Evolutionary conservation across 1,140 invertebrate genomes (phyloP), one percentile per base, ranked within the genome.

Genomic region (Drosophila kurseongensis): DNA sequence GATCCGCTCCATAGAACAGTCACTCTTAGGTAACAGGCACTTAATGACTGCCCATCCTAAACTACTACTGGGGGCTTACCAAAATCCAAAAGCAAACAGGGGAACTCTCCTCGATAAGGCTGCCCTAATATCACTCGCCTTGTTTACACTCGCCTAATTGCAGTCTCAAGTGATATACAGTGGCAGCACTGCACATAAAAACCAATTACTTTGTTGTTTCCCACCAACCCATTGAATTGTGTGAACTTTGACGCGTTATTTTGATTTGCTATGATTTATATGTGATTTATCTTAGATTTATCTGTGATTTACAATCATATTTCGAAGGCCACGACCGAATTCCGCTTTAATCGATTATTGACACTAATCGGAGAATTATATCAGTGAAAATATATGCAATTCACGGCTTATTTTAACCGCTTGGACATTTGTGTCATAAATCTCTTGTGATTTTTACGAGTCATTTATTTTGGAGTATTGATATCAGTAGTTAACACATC

Each of bases 101-200:
- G 51, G 36, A 71, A 44, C 65, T 14, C 29, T 66, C 44, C 29
- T 66, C 44, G 68, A 72, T 72, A 72, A 72, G 66, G 29, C 44
- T 12, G n/a, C 6, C 51, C 42, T 41, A 69, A 58, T 69, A 71
- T 50, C 51, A 57, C 40, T 13, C 36, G n/a, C n/a, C 51, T 29
- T 32, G 42, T 72, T 71, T 72, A 51, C 65, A 58, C 52, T 9
- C 36, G 12, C 44, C 67, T 58, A 72, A 72, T 71, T 72, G 67
- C 65, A 40, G 16, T 72, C 41, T 58, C 36, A 58, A 72, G 68
- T 71, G 68, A 71, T 72, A 71, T 73, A 73, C 56, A 29, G 68
- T 29, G 68, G 67, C 57, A 45, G 14, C 29, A 29, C 50, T 16
- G 41, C 40, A 51, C 16, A 72, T 38, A 18, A 45, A 72, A 68